A percentile compares a stretch with the other conserved stretches of the same genome.
Evolutionary conservation across 2,888 invertebrate species (phyloP).

Genomic region (Acanthosepion lycidas): DNA sequence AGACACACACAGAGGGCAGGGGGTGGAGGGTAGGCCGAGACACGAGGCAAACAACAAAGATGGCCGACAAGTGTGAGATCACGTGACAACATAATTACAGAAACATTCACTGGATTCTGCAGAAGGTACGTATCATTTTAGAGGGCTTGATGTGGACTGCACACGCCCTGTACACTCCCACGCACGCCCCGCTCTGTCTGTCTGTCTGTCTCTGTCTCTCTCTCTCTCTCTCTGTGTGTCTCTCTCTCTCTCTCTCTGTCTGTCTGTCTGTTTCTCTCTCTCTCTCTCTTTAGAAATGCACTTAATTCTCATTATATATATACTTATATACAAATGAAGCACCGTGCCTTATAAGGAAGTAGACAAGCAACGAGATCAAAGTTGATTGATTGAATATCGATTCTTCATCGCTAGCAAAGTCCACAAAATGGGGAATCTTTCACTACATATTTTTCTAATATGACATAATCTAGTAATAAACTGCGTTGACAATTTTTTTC

Average conservation of each 20-base stretch:
- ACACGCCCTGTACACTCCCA: neutral
- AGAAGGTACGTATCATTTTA: neutral
- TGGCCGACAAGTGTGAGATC: neutral
- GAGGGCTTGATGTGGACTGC: neutral
- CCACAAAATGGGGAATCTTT: too few relatives aligned
- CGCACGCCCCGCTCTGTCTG: neutral
- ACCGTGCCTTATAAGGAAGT: too few relatives aligned
- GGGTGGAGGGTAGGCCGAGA: neutral
- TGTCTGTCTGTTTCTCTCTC: neutral
- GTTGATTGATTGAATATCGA: too few relatives aligned
- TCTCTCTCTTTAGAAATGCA: neutral
- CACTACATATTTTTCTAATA: too few relatives aligned
- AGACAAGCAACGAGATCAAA: too few relatives aligned
- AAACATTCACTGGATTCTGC: neutral
- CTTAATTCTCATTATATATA: too few relatives aligned
- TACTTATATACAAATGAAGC: too few relatives aligned
- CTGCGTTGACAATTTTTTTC: too few relatives aligned
- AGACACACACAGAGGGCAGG: neutral
- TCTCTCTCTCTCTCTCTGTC: neutral
- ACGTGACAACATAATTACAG: constrained; percentile 20
- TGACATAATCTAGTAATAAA: too few relatives aligned
- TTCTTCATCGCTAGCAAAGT: too few relatives aligned
- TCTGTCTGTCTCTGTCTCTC: neutral
- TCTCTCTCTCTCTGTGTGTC: neutral
- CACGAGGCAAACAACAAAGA: neutral